Conservation (phyloP, 2,888 invertebrate genomes). For the Phoenoteleia sp. region DNA sequence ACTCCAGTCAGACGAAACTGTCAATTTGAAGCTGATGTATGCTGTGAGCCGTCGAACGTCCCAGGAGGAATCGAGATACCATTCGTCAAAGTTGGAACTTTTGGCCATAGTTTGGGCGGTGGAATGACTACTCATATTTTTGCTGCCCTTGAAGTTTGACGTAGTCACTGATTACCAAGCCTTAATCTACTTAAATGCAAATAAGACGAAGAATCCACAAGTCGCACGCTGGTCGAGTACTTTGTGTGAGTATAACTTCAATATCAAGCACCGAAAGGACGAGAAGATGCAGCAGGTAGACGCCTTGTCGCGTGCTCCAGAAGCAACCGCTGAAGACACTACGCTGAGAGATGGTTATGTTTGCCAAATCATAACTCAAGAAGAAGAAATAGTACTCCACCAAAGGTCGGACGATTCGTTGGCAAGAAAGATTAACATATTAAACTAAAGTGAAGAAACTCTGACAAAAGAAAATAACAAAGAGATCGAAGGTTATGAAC, state of each 20-base stretch:
- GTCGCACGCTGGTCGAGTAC: conserved; percentile 53
- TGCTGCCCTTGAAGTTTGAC: neutral
- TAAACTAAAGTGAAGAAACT: too few species aligned
- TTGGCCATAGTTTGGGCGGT: neutral
- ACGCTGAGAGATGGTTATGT: neutral
- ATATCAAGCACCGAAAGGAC: conserved; percentile 45
- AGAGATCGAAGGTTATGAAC: conserved; percentile 6
- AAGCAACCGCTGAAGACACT: neutral
- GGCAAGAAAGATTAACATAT: conserved; percentile 7
- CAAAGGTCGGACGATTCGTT: conserved; percentile 23
- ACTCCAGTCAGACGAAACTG: conserved; percentile 71
- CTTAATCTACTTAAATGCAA: conserved; percentile 16
- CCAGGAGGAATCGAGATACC: neutral
- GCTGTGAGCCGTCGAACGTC: neutral
- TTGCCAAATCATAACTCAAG: neutral
- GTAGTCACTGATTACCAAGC: neutral
- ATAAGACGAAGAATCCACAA: conserved; percentile 31
- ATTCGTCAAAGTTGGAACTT: neutral
- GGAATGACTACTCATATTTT: neutral
- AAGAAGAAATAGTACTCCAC: conserved; percentile 33
- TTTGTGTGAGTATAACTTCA: conserved; percentile 59
- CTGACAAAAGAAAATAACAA: neutral
- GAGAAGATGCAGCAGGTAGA: conserved; percentile 69
- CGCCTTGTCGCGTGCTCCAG: conserved; percentile 59
- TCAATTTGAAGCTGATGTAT: conserved; percentile 41